A percentile compares a stretch with the other conserved stretches of the same genome.
Evolutionary conservation across 2,888 invertebrate genomes (phyloP).

Genomic region (Trimorus sp.): DNA sequence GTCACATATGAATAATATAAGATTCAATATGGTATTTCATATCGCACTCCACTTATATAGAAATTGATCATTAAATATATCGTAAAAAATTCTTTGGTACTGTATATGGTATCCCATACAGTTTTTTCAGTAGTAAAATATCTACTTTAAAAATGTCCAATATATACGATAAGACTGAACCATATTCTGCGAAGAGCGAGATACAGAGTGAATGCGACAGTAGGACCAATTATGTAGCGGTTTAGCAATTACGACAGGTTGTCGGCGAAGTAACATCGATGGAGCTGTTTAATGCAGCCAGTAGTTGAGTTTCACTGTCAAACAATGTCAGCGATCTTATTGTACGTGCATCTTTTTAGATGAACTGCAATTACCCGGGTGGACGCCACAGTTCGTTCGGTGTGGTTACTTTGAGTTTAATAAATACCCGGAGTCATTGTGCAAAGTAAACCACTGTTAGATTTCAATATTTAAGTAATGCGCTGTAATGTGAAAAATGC

Average conservation of each 20-base stretch:
- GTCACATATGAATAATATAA: no score
- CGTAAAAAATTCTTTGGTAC: no score
- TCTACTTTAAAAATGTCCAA: conserved; percentile 63
- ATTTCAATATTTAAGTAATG: no score
- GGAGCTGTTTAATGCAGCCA: conserved; percentile 27
- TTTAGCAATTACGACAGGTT: conserved; percentile 70
- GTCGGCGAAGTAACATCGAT: conserved; percentile 40
- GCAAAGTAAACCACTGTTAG: no score
- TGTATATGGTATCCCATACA: no score
- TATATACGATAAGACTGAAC: conserved; percentile 71
- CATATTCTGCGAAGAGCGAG: conserved; percentile 39
- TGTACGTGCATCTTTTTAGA: conserved; percentile 24
- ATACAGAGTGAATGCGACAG: conserved; percentile 39
- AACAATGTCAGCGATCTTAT: conserved; percentile 34
- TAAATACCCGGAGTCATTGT: background rate
- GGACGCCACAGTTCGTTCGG: background rate
- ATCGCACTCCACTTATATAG: no score
- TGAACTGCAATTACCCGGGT: background rate
- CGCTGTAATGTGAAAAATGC: no score
- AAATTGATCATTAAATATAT: no score
- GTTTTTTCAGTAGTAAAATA: conserved; percentile 5
- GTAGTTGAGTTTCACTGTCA: conserved; percentile 34
- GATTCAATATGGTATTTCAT: no score
- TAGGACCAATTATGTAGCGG: conserved; percentile 68
- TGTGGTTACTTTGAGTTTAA: background rate